These are phyloP conservation scores for Littorina saxatilis DNA, from an alignment of 1,140 invertebrate genomes.

Conservation along the genomic window DNA sequence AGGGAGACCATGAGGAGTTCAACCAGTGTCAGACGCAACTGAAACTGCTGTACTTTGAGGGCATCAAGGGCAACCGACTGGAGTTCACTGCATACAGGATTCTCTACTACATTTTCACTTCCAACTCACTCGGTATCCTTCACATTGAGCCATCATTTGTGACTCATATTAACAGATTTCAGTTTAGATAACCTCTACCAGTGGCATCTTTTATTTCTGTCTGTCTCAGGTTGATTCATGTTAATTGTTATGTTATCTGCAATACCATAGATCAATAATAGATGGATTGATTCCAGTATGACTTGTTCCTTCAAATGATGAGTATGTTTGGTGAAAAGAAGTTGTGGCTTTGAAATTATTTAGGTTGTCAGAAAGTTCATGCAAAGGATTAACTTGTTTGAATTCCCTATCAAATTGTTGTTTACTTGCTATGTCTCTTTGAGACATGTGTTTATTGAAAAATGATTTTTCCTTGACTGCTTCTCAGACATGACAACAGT, in stretches of 20 bases:
- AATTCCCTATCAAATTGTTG: no score
- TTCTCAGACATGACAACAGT: constrained; percentile 93
- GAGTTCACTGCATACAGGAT: constrained; percentile 98
- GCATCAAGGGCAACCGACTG: constrained; percentile 70
- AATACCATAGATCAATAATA: background rate
- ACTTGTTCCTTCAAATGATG: no score
- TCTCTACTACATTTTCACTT: constrained; percentile 97
- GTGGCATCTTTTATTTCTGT: background rate
- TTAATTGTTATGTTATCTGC: background rate
- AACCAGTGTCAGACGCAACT: constrained; percentile 99
- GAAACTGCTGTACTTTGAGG: constrained; percentile 85
- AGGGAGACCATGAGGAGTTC: constrained; percentile 97
- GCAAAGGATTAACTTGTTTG: no score
- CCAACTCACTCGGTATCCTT: constrained; percentile 92
- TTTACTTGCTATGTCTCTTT: no score
- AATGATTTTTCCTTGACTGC: background rate
- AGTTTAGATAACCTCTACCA: background rate
- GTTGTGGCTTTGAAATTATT: no score
- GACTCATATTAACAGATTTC: background rate
- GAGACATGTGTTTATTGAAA: no score
- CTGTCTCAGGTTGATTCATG: no score
- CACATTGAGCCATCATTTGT: background rate
- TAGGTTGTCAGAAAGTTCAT: no score
- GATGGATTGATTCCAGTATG: no score
- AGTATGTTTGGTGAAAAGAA: no score